A percentile compares a stretch with the other conserved stretches of the same genome.
Conservation (phyloP, 2,888 invertebrate genomes). For the Hofmannophila pseudospretella region DNA sequence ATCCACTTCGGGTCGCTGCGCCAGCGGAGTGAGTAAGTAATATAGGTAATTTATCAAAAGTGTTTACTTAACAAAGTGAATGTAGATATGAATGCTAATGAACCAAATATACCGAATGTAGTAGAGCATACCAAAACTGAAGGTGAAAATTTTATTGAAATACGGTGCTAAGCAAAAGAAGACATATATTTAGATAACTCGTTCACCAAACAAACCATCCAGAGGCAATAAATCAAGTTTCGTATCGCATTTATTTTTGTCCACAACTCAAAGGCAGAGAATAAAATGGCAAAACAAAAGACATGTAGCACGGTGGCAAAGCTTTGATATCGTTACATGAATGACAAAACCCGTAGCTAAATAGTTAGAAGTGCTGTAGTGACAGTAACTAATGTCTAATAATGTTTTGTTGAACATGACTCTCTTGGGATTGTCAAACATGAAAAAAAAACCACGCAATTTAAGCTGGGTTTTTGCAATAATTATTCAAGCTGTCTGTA, state of each 20-base stretch:
- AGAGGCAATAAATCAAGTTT: conserved; percentile 17
- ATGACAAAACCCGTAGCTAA: conserved; percentile 31
- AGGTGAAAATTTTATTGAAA: too few relatives aligned
- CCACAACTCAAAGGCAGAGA: conserved; percentile 14
- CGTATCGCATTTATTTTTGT: conserved; percentile 18
- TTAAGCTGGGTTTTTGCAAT: neutral
- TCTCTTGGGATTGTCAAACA: neutral
- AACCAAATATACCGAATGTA: too few relatives aligned
- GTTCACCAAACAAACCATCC: too few relatives aligned
- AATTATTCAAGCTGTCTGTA: neutral
- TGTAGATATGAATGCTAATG: too few relatives aligned
- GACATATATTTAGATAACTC: too few relatives aligned
- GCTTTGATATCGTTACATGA: conserved; percentile 38
- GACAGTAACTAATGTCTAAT: conserved; percentile 13
- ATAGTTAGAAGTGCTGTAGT: conserved; percentile 17
- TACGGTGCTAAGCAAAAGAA: too few relatives aligned
- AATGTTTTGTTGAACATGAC: conserved; percentile 4
- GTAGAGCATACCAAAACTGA: too few relatives aligned
- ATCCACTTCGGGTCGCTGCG: too few relatives aligned
- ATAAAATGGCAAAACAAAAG: conserved; percentile 29
- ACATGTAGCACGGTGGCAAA: neutral
- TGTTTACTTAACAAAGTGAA: too few relatives aligned
- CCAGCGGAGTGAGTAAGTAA: too few relatives aligned
- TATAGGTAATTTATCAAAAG: too few relatives aligned
- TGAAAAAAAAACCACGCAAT: neutral